Conservation (phyloP, 2,888 invertebrate genomes). For the Cinara cedri region DNA sequence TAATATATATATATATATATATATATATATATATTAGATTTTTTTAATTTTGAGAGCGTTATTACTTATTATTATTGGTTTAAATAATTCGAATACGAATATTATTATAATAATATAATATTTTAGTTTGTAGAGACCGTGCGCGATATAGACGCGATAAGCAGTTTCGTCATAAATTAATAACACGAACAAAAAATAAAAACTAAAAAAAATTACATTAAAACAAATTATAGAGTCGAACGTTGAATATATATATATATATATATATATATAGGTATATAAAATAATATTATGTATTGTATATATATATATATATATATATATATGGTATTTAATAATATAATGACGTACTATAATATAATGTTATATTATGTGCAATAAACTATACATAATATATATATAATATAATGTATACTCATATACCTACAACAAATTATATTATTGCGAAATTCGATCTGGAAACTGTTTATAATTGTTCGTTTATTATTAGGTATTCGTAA, state of each 20-base stretch:
- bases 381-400: too few relatives aligned
- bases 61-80: conserved; percentile 38
- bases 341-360: too few relatives aligned
- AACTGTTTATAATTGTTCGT: conserved; percentile 21
- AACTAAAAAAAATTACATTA: background rate
- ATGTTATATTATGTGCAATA: too few relatives aligned
- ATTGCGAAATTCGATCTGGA: conserved; percentile 48
- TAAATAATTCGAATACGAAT: conserved; percentile 30
- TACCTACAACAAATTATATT: conserved; percentile 26
- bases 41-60: too few relatives aligned
- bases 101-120: too few relatives aligned
- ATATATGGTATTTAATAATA: too few relatives aligned
- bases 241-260: background rate
- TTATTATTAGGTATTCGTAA: too few relatives aligned
- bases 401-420: background rate
- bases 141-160: conserved; percentile 34
- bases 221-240: background rate
- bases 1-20: too few relatives aligned
- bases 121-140: background rate
- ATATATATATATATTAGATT: too few relatives aligned
- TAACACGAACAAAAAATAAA: conserved; percentile 9
- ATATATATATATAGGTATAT: background rate
- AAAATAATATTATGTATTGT: too few relatives aligned
- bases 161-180: conserved; percentile 47
- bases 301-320: background rate